Percentiles rank a stretch among this genome's conserved stretches.
Conservation (phyloP, 2,888 invertebrate genomes). For the Chrysolina americana region DNA sequence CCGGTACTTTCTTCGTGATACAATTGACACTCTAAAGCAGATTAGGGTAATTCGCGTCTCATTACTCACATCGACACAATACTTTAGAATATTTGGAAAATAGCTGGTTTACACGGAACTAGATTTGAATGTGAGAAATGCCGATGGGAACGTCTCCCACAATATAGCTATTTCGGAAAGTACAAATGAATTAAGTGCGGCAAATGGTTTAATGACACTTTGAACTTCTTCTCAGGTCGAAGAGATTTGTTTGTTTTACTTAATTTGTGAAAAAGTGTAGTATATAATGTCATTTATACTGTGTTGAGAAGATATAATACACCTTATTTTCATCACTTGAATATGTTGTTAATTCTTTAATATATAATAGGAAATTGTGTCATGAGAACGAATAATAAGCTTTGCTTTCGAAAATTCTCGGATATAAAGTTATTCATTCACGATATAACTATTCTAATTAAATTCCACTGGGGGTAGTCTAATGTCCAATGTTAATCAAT, state of each 20-base stretch:
- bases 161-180: neutral
- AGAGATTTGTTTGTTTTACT: conserved; percentile 24
- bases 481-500: too few relatives aligned
- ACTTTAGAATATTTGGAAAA: neutral
- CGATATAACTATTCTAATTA: too few relatives aligned
- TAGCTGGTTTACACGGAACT: neutral
- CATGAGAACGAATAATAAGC: too few relatives aligned
- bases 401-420: too few relatives aligned
- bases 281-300: too few relatives aligned
- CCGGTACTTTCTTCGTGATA: neutral
- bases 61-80: neutral
- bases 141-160: neutral
- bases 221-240: neutral
- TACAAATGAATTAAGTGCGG: neutral
- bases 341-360: too few relatives aligned
- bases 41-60: neutral
- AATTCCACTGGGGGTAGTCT: too few relatives aligned
- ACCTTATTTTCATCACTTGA: too few relatives aligned
- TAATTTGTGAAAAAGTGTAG: conserved; percentile 24
- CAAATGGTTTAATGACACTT: neutral
- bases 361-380: too few relatives aligned
- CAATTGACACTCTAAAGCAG: neutral
- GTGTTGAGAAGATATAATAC: too few relatives aligned
- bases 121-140: neutral
- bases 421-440: too few relatives aligned